Base-by-base conservation (phyloP, 1,140 invertebrate genomes). In the Pissodes strobi region DNA sequence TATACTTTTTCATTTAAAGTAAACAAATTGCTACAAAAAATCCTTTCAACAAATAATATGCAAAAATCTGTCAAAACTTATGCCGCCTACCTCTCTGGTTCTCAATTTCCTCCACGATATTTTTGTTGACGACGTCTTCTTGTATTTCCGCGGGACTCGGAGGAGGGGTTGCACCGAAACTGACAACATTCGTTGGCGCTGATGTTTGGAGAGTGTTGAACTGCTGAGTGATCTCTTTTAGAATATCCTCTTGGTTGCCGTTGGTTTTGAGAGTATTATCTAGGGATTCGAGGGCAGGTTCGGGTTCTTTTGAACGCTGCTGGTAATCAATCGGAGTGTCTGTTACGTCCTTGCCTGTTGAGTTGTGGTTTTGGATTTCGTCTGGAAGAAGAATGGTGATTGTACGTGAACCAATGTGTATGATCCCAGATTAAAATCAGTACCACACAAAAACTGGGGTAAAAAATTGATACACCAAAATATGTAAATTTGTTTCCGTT, bases 181-280 rank as follows among this genome's bases (percentile, higher is more conserved):
- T 37, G 18, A 71, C 68, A 9, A 55, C 43, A 15, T 52, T 22
- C 39, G 53, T 67, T 30, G 30, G 51, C 66, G 13, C 49, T n/a
- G 69, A 52, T 69, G 59, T 43, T 4, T 41, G 12, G 19, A 74
- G 46, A 19, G 74, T 70, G 10, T 78, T 72, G n/a, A 74, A 52
- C 25, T 74, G 70, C 41, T 75, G 64, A 2, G 74, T 71, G 8
- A 78, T 66, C 18, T 76, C 73, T 25, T 78, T 74, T 3, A 73
- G 62, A 12, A 73, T 69, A 46, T 78, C 73, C 27, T 74, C 71
- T 1, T 30, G 17, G 37, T 71, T 73, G 1, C 49, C 52, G 39
- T 66, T 66, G 10, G 58, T 30, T 15, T 37, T 45, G 6, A 48
- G 8, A 2, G 13, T 17, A 18, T 67, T 56, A 25, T 69, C 59